Evolutionary conservation across 2,797 vertebrate genomes (phyloP), one percentile per base, ranked within the genome.

Genomic region (Danio tinwini): DNA sequence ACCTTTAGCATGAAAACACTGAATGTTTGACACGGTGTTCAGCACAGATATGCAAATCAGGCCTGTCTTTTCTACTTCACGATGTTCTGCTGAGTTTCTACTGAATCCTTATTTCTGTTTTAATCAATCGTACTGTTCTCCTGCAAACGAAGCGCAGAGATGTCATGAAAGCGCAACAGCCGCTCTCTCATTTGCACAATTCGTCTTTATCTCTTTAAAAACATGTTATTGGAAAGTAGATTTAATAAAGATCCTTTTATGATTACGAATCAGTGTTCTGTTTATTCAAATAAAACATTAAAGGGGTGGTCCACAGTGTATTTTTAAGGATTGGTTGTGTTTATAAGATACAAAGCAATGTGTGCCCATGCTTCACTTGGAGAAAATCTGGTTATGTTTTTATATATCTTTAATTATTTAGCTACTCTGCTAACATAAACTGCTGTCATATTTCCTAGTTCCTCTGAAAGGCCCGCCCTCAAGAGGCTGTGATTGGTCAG

Each of bases 101-200:
- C 74, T 67, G 19, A 45, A 29, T 29, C 3, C 29, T 56, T 13
- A 12, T 55, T 4, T 71, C 42, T 42, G 14, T 10, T 76, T 45
- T 29, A 55, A 55, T 16, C 17, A 65, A n/a, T 55, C 49, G 0
- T 1, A 37, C 21, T 50, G 21, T 55, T 53, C 17, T 64, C 5
- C 21, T 42, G 17, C 40, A 12, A 14, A 47, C 56, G 4, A 55
- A 16, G 21, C 37, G 1, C 52, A 29, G 11, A 14, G 13, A 50
- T 12, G 6, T 44, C 19, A 55, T 19, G 4, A 65, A 55, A 76
- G 52, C 14, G 50, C 45, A 44, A n/a, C 52, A 42, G 47, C 0
- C 11, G 3, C 45, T 65, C 40, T 37, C 50, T 67, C 52, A 76
- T 76, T 76, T 76, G 74, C 74, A 76, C 74, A 55, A 6, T 19